A percentile compares a stretch with the other conserved stretches of the same genome.
These are phyloP conservation scores for Hydropsyche betteni DNA, from an alignment of 2,888 invertebrate genomes.

Conservation along the genomic window DNA sequence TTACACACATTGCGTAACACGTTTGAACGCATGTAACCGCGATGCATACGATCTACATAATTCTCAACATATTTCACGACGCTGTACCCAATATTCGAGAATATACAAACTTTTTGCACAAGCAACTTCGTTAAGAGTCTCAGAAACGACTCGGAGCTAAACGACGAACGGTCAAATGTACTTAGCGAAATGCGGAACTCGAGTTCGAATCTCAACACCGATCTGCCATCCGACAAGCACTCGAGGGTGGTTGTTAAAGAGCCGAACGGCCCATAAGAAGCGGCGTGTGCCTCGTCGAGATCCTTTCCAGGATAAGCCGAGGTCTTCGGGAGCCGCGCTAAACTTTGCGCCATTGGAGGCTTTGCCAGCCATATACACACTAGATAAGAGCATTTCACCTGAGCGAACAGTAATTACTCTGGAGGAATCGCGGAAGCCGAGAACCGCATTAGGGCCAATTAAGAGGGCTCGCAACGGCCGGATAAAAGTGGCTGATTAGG, in stretches of 20 bases:
- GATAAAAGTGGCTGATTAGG: background rate
- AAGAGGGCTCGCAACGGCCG: background rate
- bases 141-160: no score
- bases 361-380: background rate
- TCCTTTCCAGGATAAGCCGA: conserved; percentile 8
- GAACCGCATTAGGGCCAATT: conserved; percentile 5
- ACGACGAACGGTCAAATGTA: no score
- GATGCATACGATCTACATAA: no score
- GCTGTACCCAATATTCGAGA: no score
- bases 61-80: no score
- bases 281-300: conserved; percentile 7
- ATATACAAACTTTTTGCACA: no score
- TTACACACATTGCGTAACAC: no score
- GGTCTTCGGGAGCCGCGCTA: background rate
- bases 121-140: no score
- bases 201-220: no score
- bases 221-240: no score
- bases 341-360: conserved; percentile 13
- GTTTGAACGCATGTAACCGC: no score
- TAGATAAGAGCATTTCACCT: conserved; percentile 26
- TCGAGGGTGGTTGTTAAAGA: conserved; percentile 11
- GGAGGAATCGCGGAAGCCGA: conserved; percentile 15
- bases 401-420: conserved; percentile 4
- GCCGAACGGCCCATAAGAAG: conserved; percentile 16
- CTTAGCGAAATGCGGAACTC: no score